phyloP scores from a whole-genome alignment of 1,140 invertebrate species.

The Radopholus similis region DNA sequence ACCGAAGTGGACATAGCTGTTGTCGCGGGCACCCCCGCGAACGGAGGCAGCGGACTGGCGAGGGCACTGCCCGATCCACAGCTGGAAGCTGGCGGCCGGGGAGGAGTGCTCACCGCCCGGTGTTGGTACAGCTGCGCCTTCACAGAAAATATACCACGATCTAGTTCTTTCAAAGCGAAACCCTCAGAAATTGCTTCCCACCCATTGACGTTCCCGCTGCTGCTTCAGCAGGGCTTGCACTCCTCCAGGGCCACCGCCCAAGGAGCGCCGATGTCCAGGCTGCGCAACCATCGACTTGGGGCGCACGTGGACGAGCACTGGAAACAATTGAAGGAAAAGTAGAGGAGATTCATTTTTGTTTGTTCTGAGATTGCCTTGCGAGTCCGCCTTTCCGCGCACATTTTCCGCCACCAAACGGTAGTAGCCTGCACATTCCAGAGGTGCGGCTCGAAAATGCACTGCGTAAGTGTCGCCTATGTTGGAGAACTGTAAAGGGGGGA shows the following conservation, averaged over 20 bases:
- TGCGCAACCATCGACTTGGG: constrained; percentile 49
- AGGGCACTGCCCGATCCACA: too few species aligned
- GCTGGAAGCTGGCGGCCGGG: too few species aligned
- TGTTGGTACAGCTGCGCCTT: too few species aligned
- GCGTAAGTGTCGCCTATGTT: constrained; percentile 62
- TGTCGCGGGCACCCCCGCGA: too few species aligned
- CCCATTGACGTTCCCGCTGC: not conserved
- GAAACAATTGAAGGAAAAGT: too few species aligned
- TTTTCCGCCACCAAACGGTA: constrained; percentile 62
- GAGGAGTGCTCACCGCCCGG: too few species aligned
- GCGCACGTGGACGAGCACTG: constrained; percentile 52
- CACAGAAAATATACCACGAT: too few species aligned
- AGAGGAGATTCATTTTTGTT: constrained; percentile 63
- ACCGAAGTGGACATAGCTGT: too few species aligned
- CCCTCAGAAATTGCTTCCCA: not conserved
- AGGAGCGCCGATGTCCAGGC: constrained; percentile 21
- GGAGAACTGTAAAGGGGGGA: constrained; percentile 45
- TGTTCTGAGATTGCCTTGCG: too few species aligned
- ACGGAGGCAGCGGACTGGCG: too few species aligned
- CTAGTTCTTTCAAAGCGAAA: not conserved
- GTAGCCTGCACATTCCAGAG: constrained; percentile 55
- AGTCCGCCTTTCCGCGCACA: constrained; percentile 62
- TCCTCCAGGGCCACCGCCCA: not conserved
- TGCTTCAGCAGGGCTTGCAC: not conserved
- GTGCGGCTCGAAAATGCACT: constrained; percentile 51